Base-by-base conservation (phyloP, 2,888 invertebrate species). In the Pheosia gnoma region DNA sequence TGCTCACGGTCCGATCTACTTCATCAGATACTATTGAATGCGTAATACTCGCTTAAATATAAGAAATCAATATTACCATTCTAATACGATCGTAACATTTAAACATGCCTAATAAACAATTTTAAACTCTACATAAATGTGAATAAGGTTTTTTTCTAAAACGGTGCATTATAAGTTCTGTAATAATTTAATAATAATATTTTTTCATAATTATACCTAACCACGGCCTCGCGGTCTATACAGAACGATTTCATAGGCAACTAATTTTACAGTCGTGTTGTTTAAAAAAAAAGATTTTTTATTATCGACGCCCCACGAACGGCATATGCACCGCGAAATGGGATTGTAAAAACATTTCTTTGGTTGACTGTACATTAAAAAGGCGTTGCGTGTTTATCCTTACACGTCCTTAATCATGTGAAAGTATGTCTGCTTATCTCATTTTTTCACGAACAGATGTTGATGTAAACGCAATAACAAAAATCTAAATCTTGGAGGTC, bases 251-350 rank as follows among this genome's bases (percentile, higher is more conserved):
- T 79, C 84, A 88, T 85, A 82, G 80, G 77, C 80, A 83, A 78
- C 84, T 86, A 88, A 89, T 90, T 89, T 88, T 85, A 88, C 88
- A 89, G 81, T 79, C 75, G 78, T 82, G 79, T 86, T 83, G 75
- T 79, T 75, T 80, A 77, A 82, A 85, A 88, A 85, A 83, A 82
- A 81, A 84, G 83, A 82, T 84, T 87, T 25, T 81, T 84, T 83
- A 81, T 84, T 86, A 86, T 83, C 78, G 83, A 84, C 80, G 79
- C 75, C 74, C 65, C 74, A 74, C 77, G 76, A 76, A 58, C 65
- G 66, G 66, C 69, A 65, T 66, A 72, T 76, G 72, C 75, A 75
- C 64, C 62, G 66, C 67, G 62, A 57, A 57, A 57, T 57, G 9
- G 43, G 45, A 63, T 71, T 71, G 70, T 71, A 63, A 67, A 75